Evolutionary conservation across 2,797 vertebrate species (phyloP).

Genomic region (Lutjanus campechanus): DNA sequence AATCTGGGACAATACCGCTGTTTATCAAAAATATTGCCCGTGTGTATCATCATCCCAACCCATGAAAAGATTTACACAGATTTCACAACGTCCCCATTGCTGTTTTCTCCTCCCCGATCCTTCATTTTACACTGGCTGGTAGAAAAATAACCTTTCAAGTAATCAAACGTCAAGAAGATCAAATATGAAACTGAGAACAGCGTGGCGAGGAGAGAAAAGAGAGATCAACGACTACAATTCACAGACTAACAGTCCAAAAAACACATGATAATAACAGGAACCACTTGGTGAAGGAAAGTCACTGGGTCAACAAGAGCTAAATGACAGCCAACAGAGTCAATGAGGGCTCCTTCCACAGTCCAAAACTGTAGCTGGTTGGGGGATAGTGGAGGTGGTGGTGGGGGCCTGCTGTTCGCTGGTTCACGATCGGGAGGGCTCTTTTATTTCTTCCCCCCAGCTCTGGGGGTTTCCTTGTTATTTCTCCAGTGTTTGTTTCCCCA

Average conservation of each 20-base stretch:
- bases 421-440: conserved; percentile 19
- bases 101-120: conserved; percentile 27
- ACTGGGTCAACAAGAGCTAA: conserved; percentile 62
- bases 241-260: conserved; percentile 67
- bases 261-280: conserved; percentile 59
- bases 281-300: conserved; percentile 66
- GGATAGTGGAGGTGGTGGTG: not conserved
- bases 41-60: conserved; percentile 30
- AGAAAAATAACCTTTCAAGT: conserved; percentile 82
- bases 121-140: conserved; percentile 62
- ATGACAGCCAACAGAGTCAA: conserved; percentile 49
- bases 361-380: conserved; percentile 34
- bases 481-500: conserved; percentile 50
- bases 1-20: conserved; percentile 1
- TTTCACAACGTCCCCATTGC: conserved; percentile 16
- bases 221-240: conserved; percentile 55
- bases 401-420: conserved; percentile 47
- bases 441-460: conserved; percentile 8
- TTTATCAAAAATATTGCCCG: conserved; percentile 48
- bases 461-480: conserved; percentile 42
- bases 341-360: conserved; percentile 57
- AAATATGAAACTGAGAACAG: conserved; percentile 66
- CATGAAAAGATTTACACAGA: conserved; percentile 39
- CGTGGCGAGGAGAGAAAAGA: conserved; percentile 43
- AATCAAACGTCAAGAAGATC: conserved; percentile 73